phyloP scores from a whole-genome alignment of 2,797 vertebrate genomes.

The Trachurus trachurus region DNA sequence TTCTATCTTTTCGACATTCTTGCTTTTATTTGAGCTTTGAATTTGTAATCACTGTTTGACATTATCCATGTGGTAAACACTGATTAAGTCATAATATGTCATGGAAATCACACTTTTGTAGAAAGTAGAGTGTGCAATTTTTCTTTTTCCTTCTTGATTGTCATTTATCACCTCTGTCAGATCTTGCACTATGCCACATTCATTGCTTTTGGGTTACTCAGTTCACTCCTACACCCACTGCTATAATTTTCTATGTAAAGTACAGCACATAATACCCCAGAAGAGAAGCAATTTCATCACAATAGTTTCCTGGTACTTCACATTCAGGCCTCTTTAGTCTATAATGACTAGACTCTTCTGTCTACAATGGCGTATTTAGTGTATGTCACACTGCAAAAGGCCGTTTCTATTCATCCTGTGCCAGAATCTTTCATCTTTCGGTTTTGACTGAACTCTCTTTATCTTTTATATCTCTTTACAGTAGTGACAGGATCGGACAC shows the following conservation, averaged over 20 bases:
- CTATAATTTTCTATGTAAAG: neutral
- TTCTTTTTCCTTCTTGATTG: neutral
- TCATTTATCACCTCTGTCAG: neutral
- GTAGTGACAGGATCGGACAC: constrained; percentile 30
- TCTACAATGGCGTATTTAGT: neutral
- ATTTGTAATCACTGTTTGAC: neutral
- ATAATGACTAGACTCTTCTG: neutral
- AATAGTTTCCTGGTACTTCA: neutral
- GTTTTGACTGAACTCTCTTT: constrained; percentile 10
- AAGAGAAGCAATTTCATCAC: neutral
- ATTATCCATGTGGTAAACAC: neutral
- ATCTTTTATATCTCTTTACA: constrained; percentile 12
- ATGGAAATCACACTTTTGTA: neutral
- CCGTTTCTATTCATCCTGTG: constrained; percentile 22
- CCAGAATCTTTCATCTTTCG: constrained; percentile 30
- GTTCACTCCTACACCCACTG: neutral
- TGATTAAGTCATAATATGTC: neutral
- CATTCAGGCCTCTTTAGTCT: neutral
- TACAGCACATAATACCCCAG: neutral
- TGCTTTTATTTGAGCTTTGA: constrained; percentile 8
- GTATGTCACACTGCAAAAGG: constrained; percentile 18
- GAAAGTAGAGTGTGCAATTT: neutral
- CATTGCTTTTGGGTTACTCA: neutral
- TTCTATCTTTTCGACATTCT: too few relatives aligned
- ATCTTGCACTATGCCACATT: neutral